These are phyloP conservation scores for Lasioglossum zephyrum DNA, from an alignment of 2,888 invertebrate species.

Conservation along the genomic window DNA sequence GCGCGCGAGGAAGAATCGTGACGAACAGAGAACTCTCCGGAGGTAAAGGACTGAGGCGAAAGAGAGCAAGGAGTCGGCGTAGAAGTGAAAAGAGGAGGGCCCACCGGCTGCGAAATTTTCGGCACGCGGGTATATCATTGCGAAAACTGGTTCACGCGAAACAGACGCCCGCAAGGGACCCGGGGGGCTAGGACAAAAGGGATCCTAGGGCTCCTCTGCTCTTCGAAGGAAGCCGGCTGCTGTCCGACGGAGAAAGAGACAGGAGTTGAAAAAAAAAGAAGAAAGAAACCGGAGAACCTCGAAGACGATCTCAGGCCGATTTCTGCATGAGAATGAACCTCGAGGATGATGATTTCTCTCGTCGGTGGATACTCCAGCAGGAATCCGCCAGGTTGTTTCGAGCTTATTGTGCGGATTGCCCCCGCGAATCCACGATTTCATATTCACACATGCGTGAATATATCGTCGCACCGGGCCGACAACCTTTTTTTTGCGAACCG, in stretches of 20 bases:
- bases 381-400: not conserved
- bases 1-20: not conserved
- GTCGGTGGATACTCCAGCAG: not conserved
- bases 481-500: constrained; percentile 30
- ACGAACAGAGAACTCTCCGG: not conserved
- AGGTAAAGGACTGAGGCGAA: not conserved
- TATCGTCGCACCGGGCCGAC: constrained; percentile 30
- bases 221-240: constrained; percentile 46
- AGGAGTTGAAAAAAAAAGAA: constrained; percentile 14
- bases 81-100: constrained; percentile 3
- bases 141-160: constrained; percentile 74
- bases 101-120: constrained; percentile 69
- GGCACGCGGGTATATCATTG: constrained; percentile 62
- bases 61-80: not conserved
- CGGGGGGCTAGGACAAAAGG: constrained; percentile 50
- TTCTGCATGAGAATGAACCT: constrained; percentile 55
- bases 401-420: constrained; percentile 45
- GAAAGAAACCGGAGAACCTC: constrained; percentile 65
- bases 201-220: constrained; percentile 18
- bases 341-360: constrained; percentile 4
- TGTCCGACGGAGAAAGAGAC: not conserved
- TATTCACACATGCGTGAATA: constrained; percentile 3
- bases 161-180: constrained; percentile 49
- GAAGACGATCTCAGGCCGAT: constrained; percentile 46
- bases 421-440: constrained; percentile 38